A percentile compares a stretch with the other conserved stretches of the same genome.
These are phyloP conservation scores for Entelurus aequoreus DNA, from an alignment of 2,113 vertebrate species.

Conservation along the genomic window DNA sequence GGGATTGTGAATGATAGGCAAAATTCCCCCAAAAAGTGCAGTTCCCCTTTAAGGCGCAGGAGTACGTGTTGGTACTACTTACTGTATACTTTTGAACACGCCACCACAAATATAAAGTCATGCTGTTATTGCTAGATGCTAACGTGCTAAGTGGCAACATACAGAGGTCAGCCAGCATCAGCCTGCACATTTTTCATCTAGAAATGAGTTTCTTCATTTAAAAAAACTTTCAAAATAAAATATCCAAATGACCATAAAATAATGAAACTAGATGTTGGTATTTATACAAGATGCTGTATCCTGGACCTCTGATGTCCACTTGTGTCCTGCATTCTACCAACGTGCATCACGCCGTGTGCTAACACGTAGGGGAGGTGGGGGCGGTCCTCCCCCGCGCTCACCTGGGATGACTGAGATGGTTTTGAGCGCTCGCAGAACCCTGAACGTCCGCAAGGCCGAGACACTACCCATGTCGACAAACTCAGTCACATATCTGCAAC, in stretches of 20 bases:
- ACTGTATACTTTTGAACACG: background rate
- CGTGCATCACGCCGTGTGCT: background rate
- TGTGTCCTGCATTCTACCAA: constrained; percentile 30
- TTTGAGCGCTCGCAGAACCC: constrained; percentile 98
- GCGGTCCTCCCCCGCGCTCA: constrained; percentile 66
- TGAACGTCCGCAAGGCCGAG: constrained; percentile 97
- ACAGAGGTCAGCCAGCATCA: constrained; percentile 36
- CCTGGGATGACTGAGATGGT: constrained; percentile 99
- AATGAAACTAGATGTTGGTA: background rate
- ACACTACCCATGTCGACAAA: constrained; percentile 99
- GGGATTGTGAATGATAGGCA: too few relatives aligned
- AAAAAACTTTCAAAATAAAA: too few relatives aligned
- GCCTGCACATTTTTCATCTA: background rate
- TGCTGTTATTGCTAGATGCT: constrained; percentile 28
- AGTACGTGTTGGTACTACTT: background rate
- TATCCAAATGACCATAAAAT: too few relatives aligned
- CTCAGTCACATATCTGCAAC: constrained; percentile 98
- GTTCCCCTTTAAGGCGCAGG: background rate
- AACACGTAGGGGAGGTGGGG: background rate
- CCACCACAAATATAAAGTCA: background rate
- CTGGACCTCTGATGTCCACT: constrained; percentile 65
- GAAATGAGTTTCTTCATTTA: background rate
- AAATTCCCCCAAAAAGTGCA: too few relatives aligned
- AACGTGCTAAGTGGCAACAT: constrained; percentile 44
- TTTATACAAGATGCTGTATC: constrained; percentile 4